phyloP scores from a whole-genome alignment of 2,113 vertebrate species.

The Eublepharis macularius region DNA sequence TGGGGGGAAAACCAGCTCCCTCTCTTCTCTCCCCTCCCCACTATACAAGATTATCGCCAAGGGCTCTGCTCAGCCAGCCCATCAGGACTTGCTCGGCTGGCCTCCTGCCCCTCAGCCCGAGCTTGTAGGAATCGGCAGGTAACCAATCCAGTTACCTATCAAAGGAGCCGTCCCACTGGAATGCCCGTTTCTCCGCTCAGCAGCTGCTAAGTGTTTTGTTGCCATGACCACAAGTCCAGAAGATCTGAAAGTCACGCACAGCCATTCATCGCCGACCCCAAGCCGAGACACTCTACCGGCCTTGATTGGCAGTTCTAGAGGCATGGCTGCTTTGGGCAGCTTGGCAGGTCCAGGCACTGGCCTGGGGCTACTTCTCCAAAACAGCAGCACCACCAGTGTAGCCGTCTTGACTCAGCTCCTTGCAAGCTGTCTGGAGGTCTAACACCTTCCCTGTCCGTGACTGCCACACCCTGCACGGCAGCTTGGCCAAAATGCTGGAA shows the following conservation, averaged over 20 bases:
- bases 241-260: conserved; percentile 49
- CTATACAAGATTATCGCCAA: too few relatives aligned
- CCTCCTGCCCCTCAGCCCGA: background rate
- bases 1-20: too few relatives aligned
- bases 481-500: background rate
- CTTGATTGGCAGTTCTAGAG: conserved; percentile 23
- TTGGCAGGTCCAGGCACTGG: background rate
- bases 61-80: background rate
- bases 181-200: conserved; percentile 43
- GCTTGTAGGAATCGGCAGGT: background rate
- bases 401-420: background rate
- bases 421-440: background rate
- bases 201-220: conserved; percentile 65
- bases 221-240: conserved; percentile 62
- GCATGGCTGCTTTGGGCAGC: background rate
- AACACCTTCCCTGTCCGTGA: background rate
- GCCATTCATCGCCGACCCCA: conserved; percentile 26
- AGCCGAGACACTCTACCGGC: conserved; percentile 24
- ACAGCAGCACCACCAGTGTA: too few relatives aligned
- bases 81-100: background rate
- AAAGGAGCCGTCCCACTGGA: conserved; percentile 39
- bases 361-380: background rate
- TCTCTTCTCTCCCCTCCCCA: background rate
- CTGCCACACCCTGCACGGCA: background rate
- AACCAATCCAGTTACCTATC: background rate